Evolutionary conservation across 2,888 invertebrate species (phyloP).

Genomic region (Drosophila pseudotalamancana): DNA sequence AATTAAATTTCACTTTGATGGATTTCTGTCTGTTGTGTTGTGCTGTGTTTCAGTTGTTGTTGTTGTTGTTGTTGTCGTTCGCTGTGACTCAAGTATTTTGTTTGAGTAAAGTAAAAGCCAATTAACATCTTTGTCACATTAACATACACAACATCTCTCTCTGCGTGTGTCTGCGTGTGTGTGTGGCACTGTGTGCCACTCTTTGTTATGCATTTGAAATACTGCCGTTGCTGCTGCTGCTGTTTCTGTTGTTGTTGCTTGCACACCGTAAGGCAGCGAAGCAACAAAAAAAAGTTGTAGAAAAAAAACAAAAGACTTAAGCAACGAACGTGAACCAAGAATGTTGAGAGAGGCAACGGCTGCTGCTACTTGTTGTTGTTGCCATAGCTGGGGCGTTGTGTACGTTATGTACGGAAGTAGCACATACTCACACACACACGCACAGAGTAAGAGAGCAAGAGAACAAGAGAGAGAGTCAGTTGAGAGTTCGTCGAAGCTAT

Average conservation of each 20-base stretch:
- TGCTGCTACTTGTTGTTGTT: constrained; percentile 5
- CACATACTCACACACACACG: constrained; percentile 54
- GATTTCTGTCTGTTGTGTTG: constrained; percentile 32
- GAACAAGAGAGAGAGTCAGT: constrained; percentile 14
- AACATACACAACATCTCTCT: constrained; percentile 40
- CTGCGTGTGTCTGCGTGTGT: constrained; percentile 4
- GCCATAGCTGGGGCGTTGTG: constrained; percentile 42
- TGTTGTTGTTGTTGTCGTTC: constrained; percentile 22
- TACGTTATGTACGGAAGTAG: constrained; percentile 65
- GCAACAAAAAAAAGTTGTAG: constrained; percentile 52
- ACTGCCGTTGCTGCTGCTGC: constrained; percentile 4
- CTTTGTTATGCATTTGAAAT: constrained; percentile 63
- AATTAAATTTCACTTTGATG: constrained; percentile 73
- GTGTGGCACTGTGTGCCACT: constrained; percentile 24
- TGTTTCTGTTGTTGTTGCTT: constrained; percentile 1
- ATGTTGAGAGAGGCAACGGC: constrained; percentile 31
- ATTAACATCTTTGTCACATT: constrained; percentile 78
- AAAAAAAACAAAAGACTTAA: constrained; percentile 69
- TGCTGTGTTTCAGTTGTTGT: constrained; percentile 8
- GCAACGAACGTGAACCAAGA: constrained; percentile 71
- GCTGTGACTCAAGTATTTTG: constrained; percentile 65
- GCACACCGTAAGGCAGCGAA: constrained; percentile 27
- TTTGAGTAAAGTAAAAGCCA: constrained; percentile 77
- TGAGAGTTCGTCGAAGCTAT: constrained; percentile 41
- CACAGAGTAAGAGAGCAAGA: constrained; percentile 6